phyloP scores from a whole-genome alignment of 2,797 vertebrate species.

The Taenioides sp. region DNA sequence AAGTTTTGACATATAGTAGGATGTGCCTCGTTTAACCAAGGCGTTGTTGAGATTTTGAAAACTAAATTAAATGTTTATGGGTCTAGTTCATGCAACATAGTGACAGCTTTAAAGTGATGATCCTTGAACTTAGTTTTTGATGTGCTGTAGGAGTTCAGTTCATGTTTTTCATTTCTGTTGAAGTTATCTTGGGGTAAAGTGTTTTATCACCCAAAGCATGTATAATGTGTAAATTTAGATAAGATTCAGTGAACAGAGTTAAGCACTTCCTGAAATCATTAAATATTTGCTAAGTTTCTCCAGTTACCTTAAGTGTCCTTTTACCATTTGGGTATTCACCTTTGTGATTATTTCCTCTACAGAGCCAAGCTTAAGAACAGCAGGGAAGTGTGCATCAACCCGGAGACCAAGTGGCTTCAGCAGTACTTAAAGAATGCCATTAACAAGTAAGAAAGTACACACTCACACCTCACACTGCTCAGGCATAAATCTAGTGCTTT shows the following conservation, averaged over 20 bases:
- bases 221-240: background rate
- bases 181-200: slow-evolving; percentile 17
- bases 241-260: background rate
- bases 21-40: slow-evolving; percentile 41
- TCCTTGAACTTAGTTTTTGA: slow-evolving; percentile 27
- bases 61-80: slow-evolving; percentile 13
- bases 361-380: slow-evolving; percentile 87
- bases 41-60: slow-evolving; percentile 33
- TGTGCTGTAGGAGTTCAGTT: slow-evolving; percentile 6
- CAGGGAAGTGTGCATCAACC: slow-evolving; percentile 96
- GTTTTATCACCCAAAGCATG: slow-evolving; percentile 6
- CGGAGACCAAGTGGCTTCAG: slow-evolving; percentile 97
- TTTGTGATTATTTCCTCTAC: slow-evolving; percentile 28
- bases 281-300: slow-evolving; percentile 20
- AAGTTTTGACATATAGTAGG: slow-evolving; percentile 23
- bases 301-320: slow-evolving; percentile 28
- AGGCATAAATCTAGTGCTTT: slow-evolving; percentile 18
- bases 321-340: slow-evolving; percentile 23
- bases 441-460: slow-evolving; percentile 90
- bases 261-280: slow-evolving; percentile 12
- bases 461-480: slow-evolving; percentile 8
- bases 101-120: slow-evolving; percentile 28
- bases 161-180: background rate
- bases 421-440: slow-evolving; percentile 96
- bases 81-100: slow-evolving; percentile 16